phyloP scores from a whole-genome alignment of 2,113 vertebrate genomes.

The Leptocoma aspasia region DNA sequence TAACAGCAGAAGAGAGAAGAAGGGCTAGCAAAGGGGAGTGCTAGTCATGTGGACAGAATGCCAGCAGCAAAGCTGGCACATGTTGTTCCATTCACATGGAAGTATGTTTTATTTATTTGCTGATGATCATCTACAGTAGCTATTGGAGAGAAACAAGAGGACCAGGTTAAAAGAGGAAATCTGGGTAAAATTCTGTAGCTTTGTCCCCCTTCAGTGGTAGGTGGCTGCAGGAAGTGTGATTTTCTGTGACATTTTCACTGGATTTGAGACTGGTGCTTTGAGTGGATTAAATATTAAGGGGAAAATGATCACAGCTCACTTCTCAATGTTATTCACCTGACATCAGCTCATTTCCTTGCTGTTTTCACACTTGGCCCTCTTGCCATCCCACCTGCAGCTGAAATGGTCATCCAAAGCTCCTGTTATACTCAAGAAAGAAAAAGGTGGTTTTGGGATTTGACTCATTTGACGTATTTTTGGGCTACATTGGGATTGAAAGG shows the following conservation, averaged over 20 bases:
- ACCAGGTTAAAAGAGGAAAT: background rate
- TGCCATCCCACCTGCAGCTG: background rate
- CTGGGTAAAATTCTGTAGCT: background rate
- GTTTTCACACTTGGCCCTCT: background rate
- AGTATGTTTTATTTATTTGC: constrained; percentile 45
- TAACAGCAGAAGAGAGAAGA: background rate
- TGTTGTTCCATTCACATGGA: constrained; percentile 6
- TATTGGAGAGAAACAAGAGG: background rate
- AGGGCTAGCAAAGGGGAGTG: background rate
- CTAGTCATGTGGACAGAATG: background rate
- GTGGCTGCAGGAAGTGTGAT: background rate
- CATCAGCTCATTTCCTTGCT: background rate
- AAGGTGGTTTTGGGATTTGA: background rate
- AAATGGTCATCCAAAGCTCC: background rate
- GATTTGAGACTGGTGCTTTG: background rate
- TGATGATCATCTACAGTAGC: background rate
- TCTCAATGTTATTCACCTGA: background rate
- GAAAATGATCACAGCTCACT: background rate
- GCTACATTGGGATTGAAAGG: background rate
- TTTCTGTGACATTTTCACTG: background rate
- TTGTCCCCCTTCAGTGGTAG: background rate
- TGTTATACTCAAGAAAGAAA: background rate
- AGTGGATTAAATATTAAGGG: background rate
- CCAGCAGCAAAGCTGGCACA: constrained; percentile 32
- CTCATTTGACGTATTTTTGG: background rate